A percentile compares a stretch with the other conserved stretches of the same genome.
phyloP scores from a whole-genome alignment of 2,888 invertebrate species.

The Protonemura montana region DNA sequence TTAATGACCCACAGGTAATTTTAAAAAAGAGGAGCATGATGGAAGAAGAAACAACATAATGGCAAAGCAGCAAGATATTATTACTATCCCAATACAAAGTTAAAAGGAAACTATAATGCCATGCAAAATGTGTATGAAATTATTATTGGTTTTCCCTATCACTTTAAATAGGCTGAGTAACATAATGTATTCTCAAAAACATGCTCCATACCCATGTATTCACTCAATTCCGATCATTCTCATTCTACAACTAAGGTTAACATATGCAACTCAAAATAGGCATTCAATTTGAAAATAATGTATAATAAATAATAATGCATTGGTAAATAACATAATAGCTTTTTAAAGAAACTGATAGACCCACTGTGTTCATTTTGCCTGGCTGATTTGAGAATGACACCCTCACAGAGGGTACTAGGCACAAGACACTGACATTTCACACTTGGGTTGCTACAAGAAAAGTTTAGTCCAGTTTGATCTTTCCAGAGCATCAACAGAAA shows the following conservation, averaged over 20 bases:
- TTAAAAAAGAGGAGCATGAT: background rate
- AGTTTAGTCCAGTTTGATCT: background rate
- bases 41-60: background rate
- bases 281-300: background rate
- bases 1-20: background rate
- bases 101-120: background rate
- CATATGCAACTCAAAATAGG: slow-evolving; percentile 4
- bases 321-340: slow-evolving; percentile 2
- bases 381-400: background rate
- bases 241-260: background rate
- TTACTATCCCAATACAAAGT: background rate
- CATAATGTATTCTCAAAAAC: background rate
- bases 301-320: slow-evolving; percentile 12
- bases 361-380: background rate
- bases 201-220: background rate
- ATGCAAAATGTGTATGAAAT: background rate
- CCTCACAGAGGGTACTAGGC: slow-evolving; percentile 1
- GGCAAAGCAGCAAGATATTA: background rate
- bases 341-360: background rate
- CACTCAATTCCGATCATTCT: background rate
- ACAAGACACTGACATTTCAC: background rate
- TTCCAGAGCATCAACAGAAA: background rate
- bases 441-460: background rate
- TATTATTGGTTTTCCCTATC: background rate
- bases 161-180: background rate